Evolutionary conservation across 2,113 vertebrate species (phyloP), one percentile per base, ranked within the genome.

Genomic region (Chaetorhynchus papuensis): DNA sequence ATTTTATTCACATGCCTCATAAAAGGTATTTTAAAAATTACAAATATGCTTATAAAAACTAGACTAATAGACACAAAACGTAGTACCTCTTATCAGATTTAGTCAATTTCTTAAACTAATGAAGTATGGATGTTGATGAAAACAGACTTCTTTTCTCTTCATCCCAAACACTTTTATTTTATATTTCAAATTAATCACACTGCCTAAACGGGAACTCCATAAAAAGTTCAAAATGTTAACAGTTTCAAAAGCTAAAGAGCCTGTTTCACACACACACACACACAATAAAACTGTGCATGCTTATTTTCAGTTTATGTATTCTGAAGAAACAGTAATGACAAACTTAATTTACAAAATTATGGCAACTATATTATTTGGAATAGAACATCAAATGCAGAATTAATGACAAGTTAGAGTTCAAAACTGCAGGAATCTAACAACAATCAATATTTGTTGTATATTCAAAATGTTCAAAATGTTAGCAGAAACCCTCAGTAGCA

Each of bases 21-120:
- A 93, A 94, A 93, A 93, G 30, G 41, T 56, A 96, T 87, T 94
- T 92, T 17, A 83, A 95, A 77, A 89, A 45, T 50, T 91, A 92
- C 41, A 97, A 79, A 87, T 77, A 44, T 97, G 61, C 72, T 69
- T 90, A 77, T 75, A 87, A 94, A 92, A 96, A 72, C 11, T 27
- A 96, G 70, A 83, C 35, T 87, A 86, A 9, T 50, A 78, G 22
- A 93, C 18, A 78, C 16, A 64, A 83, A 84, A 75, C 70, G 35
- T 33, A 89, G 12, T 33, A 69, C 47, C 9, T 77, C 22, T 35
- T 68, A 54, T 83, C 57, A 57, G 60, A 66, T 37, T 91, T 86
- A 90, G 13, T 97, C 63, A 74, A 9, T 77, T 95, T 47, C 24
- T 28, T 74, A 80, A 93, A 61, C 23, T 71, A 94, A 90, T 72